Percentiles rank a stretch among this genome's conserved stretches.
Evolutionary conservation across 2,888 invertebrate species (phyloP).

Genomic region (Dusona sp.): DNA sequence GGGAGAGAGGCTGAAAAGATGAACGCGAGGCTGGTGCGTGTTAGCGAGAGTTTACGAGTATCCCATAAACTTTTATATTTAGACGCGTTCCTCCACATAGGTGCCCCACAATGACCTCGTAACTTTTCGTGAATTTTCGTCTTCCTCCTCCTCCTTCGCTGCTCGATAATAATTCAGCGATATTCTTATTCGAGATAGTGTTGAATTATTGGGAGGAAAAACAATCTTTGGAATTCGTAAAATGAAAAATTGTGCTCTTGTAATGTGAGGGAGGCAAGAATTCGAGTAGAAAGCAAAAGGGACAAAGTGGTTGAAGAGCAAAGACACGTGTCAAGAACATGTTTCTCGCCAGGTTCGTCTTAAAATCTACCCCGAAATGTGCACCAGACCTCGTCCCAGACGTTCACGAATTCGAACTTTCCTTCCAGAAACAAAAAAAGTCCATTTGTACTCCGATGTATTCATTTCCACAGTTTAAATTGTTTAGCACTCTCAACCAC

Average conservation of each 20-base stretch:
- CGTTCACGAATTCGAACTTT: not conserved
- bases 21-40: constrained; percentile 40
- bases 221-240: not conserved
- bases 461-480: not conserved
- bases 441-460: constrained; percentile 4
- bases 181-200: not conserved
- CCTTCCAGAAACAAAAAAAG: not conserved
- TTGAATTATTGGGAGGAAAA: not conserved
- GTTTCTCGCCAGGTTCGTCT: constrained; percentile 63
- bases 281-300: constrained; percentile 43
- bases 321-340: constrained; percentile 80
- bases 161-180: constrained; percentile 12
- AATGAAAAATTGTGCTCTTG: not conserved
- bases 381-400: constrained; percentile 12
- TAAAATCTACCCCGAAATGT: not conserved
- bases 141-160: not conserved
- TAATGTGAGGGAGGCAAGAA: not conserved
- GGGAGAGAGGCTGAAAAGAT: constrained; percentile 37
- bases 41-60: constrained; percentile 61
- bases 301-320: constrained; percentile 72
- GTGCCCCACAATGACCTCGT: constrained; percentile 64
- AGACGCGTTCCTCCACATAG: constrained; percentile 59
- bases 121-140: constrained; percentile 58
- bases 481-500: not conserved
- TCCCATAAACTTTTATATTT: constrained; percentile 70